These are phyloP conservation scores for Abramis brama DNA, from an alignment of 2,113 vertebrate genomes.

Conservation along the genomic window DNA sequence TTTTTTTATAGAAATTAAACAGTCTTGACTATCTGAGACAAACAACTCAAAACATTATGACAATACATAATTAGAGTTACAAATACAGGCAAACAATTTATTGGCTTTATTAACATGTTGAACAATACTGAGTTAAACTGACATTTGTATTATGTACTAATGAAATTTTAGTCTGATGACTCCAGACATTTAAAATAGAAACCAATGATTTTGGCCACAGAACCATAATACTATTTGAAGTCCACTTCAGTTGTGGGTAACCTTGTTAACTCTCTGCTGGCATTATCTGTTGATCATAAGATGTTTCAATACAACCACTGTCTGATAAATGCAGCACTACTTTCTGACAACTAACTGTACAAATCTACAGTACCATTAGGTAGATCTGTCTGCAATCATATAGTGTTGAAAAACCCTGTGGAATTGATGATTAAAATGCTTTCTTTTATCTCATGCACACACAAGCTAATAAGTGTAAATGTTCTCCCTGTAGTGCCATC, in stretches of 20 bases:
- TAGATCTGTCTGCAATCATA: neutral
- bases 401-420: neutral
- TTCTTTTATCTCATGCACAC: neutral
- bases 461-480: neutral
- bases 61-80: neutral
- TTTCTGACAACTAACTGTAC: neutral
- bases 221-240: neutral
- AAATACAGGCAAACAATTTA: neutral
- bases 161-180: neutral
- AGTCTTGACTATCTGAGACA: neutral
- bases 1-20: neutral
- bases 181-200: neutral
- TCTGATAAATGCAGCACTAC: neutral
- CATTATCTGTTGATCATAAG: neutral
- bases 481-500: neutral
- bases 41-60: neutral
- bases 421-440: neutral
- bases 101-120: neutral
- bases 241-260: neutral
- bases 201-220: neutral
- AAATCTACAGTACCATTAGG: neutral
- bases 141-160: neutral
- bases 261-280: neutral
- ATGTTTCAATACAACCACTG: neutral
- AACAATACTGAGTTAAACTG: neutral